phyloP scores from a whole-genome alignment of 2,888 invertebrate species.

The Crossocerus cetratus region DNA sequence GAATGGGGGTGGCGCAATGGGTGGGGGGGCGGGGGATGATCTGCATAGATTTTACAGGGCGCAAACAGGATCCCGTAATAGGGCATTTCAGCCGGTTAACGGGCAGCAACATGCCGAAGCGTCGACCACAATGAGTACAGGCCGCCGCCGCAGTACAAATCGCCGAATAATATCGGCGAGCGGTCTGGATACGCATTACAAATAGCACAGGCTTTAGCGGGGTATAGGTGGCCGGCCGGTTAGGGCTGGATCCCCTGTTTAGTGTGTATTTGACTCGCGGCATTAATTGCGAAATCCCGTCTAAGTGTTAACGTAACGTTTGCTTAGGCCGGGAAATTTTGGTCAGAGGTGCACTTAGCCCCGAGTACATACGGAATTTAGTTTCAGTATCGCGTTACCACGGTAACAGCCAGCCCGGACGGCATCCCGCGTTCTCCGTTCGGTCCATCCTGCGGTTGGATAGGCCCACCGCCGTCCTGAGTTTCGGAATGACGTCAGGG shows the following conservation, averaged over 20 bases:
- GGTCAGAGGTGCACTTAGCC: conserved; percentile 52
- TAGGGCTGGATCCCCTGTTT: conserved; percentile 1
- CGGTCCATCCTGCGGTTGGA: conserved; percentile 55
- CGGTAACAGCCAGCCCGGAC: conserved; percentile 50
- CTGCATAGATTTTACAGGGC: no score
- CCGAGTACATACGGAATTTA: conserved; percentile 56
- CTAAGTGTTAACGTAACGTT: conserved; percentile 52
- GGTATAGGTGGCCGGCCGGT: no score
- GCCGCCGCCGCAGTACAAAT: background rate
- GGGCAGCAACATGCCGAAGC: no score
- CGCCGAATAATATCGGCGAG: background rate
- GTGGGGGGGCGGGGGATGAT: no score
- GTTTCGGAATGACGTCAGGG: conserved; percentile 44
- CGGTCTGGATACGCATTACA: conserved; percentile 3
- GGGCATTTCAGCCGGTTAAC: no score
- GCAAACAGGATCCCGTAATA: no score
- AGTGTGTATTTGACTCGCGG: conserved; percentile 2
- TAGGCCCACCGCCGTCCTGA: conserved; percentile 46
- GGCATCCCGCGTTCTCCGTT: conserved; percentile 46
- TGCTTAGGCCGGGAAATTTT: conserved; percentile 54
- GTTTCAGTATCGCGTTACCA: conserved; percentile 61
- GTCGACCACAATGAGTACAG: no score
- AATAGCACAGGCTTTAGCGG: background rate
- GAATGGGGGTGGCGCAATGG: no score
- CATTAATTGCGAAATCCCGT: conserved; percentile 53